A percentile compares a stretch with the other conserved stretches of the same genome.
These are phyloP conservation scores for Melanostigma gelatinosum DNA, from an alignment of 2,113 vertebrate genomes.

Conservation along the genomic window DNA sequence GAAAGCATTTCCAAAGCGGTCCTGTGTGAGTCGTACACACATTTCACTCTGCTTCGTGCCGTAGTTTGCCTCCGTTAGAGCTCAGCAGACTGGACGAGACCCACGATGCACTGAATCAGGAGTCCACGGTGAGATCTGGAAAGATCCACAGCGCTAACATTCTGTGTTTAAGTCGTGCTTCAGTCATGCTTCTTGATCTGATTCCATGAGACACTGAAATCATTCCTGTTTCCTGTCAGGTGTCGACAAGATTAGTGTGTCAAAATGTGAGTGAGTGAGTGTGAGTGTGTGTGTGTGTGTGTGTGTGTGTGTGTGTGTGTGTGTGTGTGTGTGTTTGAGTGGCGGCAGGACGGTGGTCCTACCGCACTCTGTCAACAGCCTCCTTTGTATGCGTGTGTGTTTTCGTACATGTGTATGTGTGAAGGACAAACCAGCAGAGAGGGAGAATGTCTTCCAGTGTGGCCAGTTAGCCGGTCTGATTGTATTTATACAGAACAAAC, in stretches of 20 bases:
- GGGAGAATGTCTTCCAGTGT: conserved; percentile 63
- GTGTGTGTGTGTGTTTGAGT: conserved; percentile 28
- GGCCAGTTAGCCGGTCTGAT: conserved; percentile 63
- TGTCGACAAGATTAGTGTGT: conserved; percentile 33
- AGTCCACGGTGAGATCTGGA: too few relatives aligned
- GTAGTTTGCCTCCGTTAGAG: too few relatives aligned
- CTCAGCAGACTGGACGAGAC: too few relatives aligned
- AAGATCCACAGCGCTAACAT: not conserved
- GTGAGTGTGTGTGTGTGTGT: conserved; percentile 22
- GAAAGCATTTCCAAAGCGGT: too few relatives aligned
- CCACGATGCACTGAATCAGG: too few relatives aligned
- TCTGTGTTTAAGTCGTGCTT: not conserved
- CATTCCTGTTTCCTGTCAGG: conserved; percentile 4
- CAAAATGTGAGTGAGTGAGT: conserved; percentile 17
- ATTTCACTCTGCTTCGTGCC: too few relatives aligned
- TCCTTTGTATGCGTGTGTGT: conserved; percentile 61
- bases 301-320: conserved; percentile 23
- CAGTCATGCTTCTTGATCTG: not conserved
- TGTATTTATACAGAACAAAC: conserved; percentile 84
- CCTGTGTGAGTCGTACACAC: too few relatives aligned
- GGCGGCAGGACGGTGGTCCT: conserved; percentile 18
- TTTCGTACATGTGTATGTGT: conserved; percentile 9
- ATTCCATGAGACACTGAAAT: not conserved
- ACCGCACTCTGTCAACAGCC: conserved; percentile 67
- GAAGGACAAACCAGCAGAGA: conserved; percentile 65